phyloP scores from a whole-genome alignment of 2,888 invertebrate genomes.

The Ramazzottius varieornatus region DNA sequence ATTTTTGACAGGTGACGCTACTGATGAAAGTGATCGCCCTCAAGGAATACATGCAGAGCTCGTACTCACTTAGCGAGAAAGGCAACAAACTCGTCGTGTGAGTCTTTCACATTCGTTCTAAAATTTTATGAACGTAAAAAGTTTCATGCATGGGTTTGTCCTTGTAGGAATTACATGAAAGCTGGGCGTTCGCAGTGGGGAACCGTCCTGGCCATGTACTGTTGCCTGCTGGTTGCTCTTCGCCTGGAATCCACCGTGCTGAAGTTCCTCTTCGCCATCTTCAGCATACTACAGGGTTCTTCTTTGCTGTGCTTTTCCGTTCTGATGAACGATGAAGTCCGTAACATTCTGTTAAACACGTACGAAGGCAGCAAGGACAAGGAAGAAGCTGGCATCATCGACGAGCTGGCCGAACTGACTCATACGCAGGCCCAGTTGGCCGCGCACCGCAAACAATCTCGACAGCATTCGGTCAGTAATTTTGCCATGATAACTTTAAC shows the following conservation, averaged over 20 bases:
- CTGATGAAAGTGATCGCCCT: slow-evolving; percentile 23
- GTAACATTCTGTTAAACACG: not conserved
- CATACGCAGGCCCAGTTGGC: not conserved
- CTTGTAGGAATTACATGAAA: not conserved
- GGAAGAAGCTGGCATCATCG: not conserved
- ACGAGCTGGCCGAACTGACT: not conserved
- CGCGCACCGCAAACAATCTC: not conserved
- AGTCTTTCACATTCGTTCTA: slow-evolving; percentile 11
- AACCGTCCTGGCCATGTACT: slow-evolving; percentile 2
- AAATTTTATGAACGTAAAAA: no score
- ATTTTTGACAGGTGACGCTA: slow-evolving; percentile 17
- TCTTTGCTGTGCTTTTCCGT: not conserved
- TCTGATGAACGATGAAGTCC: slow-evolving; percentile 1
- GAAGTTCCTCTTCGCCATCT: slow-evolving; percentile 22
- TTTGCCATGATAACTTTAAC: no score
- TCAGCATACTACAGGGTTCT: slow-evolving; percentile 20
- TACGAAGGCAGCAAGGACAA: not conserved
- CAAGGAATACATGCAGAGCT: slow-evolving; percentile 24
- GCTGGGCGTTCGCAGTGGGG: slow-evolving; percentile 2
- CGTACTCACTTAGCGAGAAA: slow-evolving; percentile 23
- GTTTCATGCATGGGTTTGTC: no score
- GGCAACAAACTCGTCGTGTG: slow-evolving; percentile 23
- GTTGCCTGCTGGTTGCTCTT: slow-evolving; percentile 11
- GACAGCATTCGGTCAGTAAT: not conserved
- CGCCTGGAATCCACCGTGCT: slow-evolving; percentile 21